These are phyloP conservation scores for Coreius guichenoti DNA, from an alignment of 2,797 vertebrate genomes.

Conservation along the genomic window DNA sequence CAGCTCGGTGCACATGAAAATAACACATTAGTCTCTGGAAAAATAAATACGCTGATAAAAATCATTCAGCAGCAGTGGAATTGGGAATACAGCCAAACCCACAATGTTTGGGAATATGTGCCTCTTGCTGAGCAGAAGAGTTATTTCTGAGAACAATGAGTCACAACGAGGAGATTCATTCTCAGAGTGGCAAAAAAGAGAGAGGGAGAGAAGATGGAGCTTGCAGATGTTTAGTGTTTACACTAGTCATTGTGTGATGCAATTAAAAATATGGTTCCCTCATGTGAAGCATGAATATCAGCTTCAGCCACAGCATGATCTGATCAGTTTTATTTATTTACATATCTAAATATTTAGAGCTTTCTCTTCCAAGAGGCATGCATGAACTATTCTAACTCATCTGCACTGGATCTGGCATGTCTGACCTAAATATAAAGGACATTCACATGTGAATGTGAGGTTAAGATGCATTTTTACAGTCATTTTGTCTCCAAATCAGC, in stretches of 20 bases:
- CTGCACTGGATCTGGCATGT: conserved; percentile 15
- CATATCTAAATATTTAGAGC: conserved; percentile 39
- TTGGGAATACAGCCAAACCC: conserved; percentile 42
- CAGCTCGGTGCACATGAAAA: conserved; percentile 36
- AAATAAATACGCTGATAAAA: conserved; percentile 55
- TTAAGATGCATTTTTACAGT: conserved; percentile 16
- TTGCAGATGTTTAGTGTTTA: conserved; percentile 38
- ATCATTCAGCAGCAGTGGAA: conserved; percentile 45
- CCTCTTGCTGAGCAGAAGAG: conserved; percentile 42
- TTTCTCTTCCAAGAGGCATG: conserved; percentile 16
- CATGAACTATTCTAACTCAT: conserved; percentile 21
- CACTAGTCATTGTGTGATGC: conserved; percentile 19
- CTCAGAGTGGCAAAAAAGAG: conserved; percentile 9
- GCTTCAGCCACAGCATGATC: conserved; percentile 5
- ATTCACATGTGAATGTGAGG: conserved; percentile 10
- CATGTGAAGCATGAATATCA: conserved; percentile 19
- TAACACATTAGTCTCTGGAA: conserved; percentile 38
- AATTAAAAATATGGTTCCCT: conserved; percentile 21
- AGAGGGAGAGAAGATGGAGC: neutral
- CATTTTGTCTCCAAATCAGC: conserved; percentile 22
- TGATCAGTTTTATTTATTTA: conserved; percentile 15
- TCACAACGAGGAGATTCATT: conserved; percentile 50
- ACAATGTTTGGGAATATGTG: conserved; percentile 56
- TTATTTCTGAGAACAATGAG: conserved; percentile 55
- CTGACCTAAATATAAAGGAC: conserved; percentile 25